Percentiles rank a stretch among this genome's conserved stretches.
Evolutionary conservation across 1,140 invertebrate genomes (phyloP).

Genomic region (Penaeus vannamei): DNA sequence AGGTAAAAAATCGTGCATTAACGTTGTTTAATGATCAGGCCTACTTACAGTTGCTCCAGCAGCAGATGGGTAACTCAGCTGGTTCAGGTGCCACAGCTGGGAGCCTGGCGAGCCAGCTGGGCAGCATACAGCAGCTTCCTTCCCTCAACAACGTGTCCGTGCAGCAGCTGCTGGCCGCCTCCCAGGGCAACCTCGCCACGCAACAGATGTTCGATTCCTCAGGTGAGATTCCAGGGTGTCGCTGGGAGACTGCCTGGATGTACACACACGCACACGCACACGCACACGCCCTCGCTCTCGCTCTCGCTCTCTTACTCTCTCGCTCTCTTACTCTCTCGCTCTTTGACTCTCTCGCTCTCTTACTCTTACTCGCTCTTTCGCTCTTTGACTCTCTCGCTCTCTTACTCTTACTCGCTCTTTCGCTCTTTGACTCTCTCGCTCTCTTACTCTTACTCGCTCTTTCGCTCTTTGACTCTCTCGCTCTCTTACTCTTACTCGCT

Average conservation of each 20-base stretch:
- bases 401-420: too few relatives aligned
- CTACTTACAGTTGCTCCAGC: slow-evolving; percentile 71
- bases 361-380: too few relatives aligned
- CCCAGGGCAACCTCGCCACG: slow-evolving; percentile 61
- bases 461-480: too few relatives aligned
- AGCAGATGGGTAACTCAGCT: slow-evolving; percentile 69
- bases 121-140: slow-evolving; percentile 58
- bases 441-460: too few relatives aligned
- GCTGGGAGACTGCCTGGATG: neutral
- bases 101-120: slow-evolving; percentile 49
- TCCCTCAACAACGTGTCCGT: slow-evolving; percentile 71
- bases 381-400: too few relatives aligned
- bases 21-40: slow-evolving; percentile 55
- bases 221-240: slow-evolving; percentile 41
- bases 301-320: too few relatives aligned
- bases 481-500: too few relatives aligned
- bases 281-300: too few relatives aligned
- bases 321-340: too few relatives aligned
- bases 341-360: too few relatives aligned
- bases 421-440: too few relatives aligned
- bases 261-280: neutral
- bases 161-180: slow-evolving; percentile 72
- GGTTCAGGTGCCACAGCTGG: slow-evolving; percentile 51
- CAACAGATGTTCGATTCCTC: slow-evolving; percentile 66
- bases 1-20: slow-evolving; percentile 34